phyloP scores from a whole-genome alignment of 2,888 invertebrate genomes.

The Itoplectis maculator region DNA sequence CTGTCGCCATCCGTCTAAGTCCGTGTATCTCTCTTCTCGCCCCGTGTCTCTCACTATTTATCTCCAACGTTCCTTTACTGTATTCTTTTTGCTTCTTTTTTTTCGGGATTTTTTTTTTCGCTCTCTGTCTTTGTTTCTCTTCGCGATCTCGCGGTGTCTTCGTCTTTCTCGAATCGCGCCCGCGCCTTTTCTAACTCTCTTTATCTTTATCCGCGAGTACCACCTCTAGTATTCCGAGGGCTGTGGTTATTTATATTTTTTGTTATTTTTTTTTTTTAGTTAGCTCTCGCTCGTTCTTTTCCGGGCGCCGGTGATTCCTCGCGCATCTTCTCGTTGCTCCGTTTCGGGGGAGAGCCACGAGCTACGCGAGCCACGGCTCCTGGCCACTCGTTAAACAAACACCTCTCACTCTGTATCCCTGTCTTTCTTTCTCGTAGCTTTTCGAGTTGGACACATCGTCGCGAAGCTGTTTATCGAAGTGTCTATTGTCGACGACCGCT shows the following conservation, averaged over 20 bases:
- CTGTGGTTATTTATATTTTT: no score
- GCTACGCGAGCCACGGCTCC: constrained; percentile 11
- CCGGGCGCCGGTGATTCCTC: neutral
- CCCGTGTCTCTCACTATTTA: constrained; percentile 57
- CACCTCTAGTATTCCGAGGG: neutral
- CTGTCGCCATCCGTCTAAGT: constrained; percentile 61
- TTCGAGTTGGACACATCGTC: neutral
- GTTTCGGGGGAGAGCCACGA: constrained; percentile 6
- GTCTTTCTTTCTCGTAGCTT: neutral
- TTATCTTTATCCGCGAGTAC: constrained; percentile 31
- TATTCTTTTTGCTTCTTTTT: constrained; percentile 9
- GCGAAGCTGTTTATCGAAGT: neutral
- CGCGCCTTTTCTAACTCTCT: constrained; percentile 42
- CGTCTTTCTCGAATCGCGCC: no score
- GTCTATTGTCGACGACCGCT: neutral
- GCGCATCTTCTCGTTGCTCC: constrained; percentile 6
- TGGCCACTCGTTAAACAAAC: constrained; percentile 18
- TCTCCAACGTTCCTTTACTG: constrained; percentile 45
- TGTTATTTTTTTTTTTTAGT: neutral
- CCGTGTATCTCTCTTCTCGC: constrained; percentile 55
- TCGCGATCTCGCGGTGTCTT: neutral
- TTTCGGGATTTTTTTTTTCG: neutral
- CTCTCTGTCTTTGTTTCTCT: neutral
- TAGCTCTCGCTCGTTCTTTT: neutral
- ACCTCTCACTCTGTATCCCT: neutral